These are phyloP conservation scores for Merluccius polli DNA, from an alignment of 2,797 vertebrate species.

Conservation along the genomic window DNA sequence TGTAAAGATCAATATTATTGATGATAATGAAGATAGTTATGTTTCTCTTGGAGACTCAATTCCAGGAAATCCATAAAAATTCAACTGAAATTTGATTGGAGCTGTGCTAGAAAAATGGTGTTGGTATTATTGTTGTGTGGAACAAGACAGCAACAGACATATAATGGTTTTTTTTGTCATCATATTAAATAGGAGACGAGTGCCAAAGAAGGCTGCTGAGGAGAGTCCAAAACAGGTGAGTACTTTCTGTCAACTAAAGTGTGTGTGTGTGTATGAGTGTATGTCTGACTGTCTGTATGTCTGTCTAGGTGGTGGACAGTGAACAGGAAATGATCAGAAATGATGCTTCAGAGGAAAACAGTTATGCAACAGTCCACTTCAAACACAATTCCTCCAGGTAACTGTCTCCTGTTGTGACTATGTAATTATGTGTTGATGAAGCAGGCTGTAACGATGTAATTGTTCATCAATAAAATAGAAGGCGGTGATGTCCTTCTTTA, in stretches of 20 bases:
- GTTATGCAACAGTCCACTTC: neutral
- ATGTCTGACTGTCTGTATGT: neutral
- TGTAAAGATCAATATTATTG: too few species aligned
- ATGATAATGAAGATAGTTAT: neutral
- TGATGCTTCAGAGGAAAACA: neutral
- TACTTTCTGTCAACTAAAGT: neutral
- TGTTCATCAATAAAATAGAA: too few species aligned
- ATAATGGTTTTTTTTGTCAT: neutral
- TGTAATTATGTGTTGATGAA: neutral
- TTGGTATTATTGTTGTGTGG: neutral
- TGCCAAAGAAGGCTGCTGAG: neutral
- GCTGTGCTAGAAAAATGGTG: neutral
- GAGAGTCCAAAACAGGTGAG: neutral
- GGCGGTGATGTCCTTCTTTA: too few species aligned
- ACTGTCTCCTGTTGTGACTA: neutral
- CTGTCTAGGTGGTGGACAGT: neutral
- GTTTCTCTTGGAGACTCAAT: too few species aligned
- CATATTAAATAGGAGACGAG: neutral
- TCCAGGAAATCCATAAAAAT: neutral
- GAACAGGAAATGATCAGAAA: neutral
- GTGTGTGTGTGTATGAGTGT: neutral
- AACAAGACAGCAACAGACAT: too few species aligned
- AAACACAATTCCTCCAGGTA: neutral
- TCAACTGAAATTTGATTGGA: neutral
- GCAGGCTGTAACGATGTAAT: too few species aligned